Percentiles rank a stretch among this genome's conserved stretches.
Evolutionary conservation across 1,140 invertebrate species (phyloP).

Genomic region (Rhizoglyphus robini): DNA sequence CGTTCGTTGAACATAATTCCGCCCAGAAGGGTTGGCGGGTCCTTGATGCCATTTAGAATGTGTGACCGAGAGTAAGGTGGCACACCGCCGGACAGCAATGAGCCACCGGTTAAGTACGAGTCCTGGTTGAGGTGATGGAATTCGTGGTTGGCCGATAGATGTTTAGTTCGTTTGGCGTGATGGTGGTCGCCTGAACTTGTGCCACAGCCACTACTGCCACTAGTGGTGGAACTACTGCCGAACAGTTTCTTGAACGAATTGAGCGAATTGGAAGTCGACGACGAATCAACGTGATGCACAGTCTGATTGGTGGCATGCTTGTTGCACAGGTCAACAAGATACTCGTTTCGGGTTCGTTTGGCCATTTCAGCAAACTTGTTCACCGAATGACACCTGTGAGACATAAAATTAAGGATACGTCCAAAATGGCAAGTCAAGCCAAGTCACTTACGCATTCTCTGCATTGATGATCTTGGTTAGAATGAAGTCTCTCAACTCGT

Average conservation of each 20-base stretch:
- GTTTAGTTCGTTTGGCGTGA: not conserved
- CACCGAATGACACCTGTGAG: constrained; percentile 53
- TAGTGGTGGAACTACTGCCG: not conserved
- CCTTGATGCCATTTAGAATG: constrained; percentile 4
- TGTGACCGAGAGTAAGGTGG: not conserved
- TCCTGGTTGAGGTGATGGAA: not conserved
- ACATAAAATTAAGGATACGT: too few species aligned
- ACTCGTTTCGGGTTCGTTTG: constrained; percentile 84
- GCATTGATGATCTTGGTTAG: constrained; percentile 94
- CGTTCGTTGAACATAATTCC: constrained; percentile 1
- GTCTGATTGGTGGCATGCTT: constrained; percentile 68
- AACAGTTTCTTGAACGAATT: constrained; percentile 43
- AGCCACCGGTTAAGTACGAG: not conserved
- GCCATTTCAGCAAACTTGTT: constrained; percentile 95
- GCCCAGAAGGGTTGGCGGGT: not conserved
- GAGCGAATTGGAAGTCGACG: not conserved
- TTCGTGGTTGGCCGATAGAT: not conserved
- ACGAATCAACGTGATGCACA: constrained; percentile 43
- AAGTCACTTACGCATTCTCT: constrained; percentile 57
- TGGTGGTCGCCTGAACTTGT: not conserved
- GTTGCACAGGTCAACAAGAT: constrained; percentile 70
- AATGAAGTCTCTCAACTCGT: constrained; percentile 80
- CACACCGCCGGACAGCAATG: not conserved
- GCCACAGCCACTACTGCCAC: not conserved
- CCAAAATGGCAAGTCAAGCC: not conserved